Evolutionary conservation across 2,888 invertebrate genomes (phyloP).

Genomic region (Drosophila barbarae): DNA sequence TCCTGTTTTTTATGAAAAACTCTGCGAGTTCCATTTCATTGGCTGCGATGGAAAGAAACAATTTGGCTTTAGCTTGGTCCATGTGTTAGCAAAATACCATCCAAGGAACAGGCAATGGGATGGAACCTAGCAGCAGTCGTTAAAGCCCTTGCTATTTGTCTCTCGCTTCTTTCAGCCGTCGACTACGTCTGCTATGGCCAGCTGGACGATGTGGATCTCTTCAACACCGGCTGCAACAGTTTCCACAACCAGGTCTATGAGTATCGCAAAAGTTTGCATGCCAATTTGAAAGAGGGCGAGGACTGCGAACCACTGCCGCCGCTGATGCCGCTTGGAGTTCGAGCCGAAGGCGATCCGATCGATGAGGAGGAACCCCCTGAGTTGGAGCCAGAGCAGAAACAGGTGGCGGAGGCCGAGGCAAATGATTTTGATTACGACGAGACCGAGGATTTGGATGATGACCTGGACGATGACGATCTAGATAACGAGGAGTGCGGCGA

Average conservation of each 20-base stretch:
- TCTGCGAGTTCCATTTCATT: conserved; percentile 74
- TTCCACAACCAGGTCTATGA: conserved; percentile 77
- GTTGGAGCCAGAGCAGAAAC: conserved; percentile 19
- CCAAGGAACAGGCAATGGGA: conserved; percentile 75
- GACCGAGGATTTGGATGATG: conserved; percentile 49
- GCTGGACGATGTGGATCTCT: conserved; percentile 75
- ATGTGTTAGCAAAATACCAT: conserved; percentile 77
- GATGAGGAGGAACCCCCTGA: conserved; percentile 48
- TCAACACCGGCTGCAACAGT: conserved; percentile 74
- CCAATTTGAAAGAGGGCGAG: conserved; percentile 71
- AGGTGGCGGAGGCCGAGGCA: conserved; percentile 30
- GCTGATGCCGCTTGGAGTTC: conserved; percentile 62
- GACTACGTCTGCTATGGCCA: conserved; percentile 77
- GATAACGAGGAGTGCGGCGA: conserved; percentile 53
- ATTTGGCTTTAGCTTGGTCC: conserved; percentile 72
- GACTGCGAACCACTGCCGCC: conserved; percentile 68
- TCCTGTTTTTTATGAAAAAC: conserved; percentile 54
- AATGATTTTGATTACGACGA: conserved; percentile 49
- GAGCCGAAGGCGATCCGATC: conserved; percentile 60
- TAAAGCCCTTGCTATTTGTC: conserved; percentile 13
- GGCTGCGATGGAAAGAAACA: conserved; percentile 53
- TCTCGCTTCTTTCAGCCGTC: conserved; percentile 64
- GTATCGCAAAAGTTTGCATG: conserved; percentile 75
- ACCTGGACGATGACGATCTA: conserved; percentile 48
- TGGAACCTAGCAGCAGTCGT: conserved; percentile 71